A percentile compares a stretch with the other conserved stretches of the same genome.
Conservation (phyloP, 2,888 invertebrate species). For the Lasioglossum villosulum region DNA sequence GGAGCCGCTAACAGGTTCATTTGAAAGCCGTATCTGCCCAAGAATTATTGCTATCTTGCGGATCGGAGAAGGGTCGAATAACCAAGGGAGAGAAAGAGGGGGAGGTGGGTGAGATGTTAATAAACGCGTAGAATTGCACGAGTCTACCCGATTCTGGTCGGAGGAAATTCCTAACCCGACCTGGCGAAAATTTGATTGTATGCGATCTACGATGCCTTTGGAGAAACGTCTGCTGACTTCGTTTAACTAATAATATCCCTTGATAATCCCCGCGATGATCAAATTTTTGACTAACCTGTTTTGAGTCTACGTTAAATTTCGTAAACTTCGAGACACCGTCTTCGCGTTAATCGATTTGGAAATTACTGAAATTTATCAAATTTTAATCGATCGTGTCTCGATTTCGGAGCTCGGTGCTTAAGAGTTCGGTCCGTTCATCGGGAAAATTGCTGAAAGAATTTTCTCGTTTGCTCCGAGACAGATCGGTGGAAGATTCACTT, state of each 20-base stretch:
- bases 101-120: background rate
- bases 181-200: background rate
- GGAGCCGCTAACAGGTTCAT: slow-evolving; percentile 36
- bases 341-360: too few species aligned
- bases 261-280: background rate
- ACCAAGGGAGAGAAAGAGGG: background rate
- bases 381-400: too few species aligned
- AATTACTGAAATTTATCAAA: too few species aligned
- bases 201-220: background rate
- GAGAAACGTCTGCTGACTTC: background rate
- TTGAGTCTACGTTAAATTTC: too few species aligned
- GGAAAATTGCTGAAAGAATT: background rate
- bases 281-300: too few species aligned
- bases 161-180: background rate
- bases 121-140: slow-evolving; percentile 31
- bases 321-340: too few species aligned
- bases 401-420: too few species aligned
- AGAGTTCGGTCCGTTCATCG: background rate
- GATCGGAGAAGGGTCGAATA: slow-evolving; percentile 4
- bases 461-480: background rate
- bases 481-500: slow-evolving; percentile 11
- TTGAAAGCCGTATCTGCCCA: slow-evolving; percentile 48
- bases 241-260: background rate
- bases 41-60: slow-evolving; percentile 48
- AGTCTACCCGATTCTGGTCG: background rate